Base-by-base conservation (phyloP, 2,888 invertebrate species). In the Synanthedon formicaeformis region DNA sequence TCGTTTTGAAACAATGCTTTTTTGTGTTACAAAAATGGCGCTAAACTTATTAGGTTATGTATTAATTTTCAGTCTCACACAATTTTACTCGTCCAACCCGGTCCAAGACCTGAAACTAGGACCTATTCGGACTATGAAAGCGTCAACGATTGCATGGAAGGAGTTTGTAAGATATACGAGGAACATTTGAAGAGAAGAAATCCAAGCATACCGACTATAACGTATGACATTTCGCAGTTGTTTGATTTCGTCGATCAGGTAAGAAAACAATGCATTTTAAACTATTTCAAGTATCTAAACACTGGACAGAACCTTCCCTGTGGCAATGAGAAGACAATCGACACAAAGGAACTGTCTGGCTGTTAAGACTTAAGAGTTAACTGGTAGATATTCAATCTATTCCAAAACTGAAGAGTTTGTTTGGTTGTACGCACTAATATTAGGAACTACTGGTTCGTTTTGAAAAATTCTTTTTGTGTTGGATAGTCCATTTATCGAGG, bases 91-190 rank as follows among this genome's bases (percentile, higher is more conserved):
- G 95, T 99, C 5, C 99, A 99, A 78, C 97, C 98, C 1, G 96
- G 96, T 2, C 90, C 90, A 0, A 94, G 96, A 71, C 97, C 98
- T 16, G 98, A 98, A 81, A 97, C 97, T 0, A 91, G 99, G 59
- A 99, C 99, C 0, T 99, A 98, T 81, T 97, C 97, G 0, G 99
- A 99, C 79, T 99, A 98, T 71, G 99, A 99, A 75, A 96, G 97
- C 56, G 94, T 98, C 8, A 98, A 98, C 69, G 98, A 98, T 70
- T 98, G 98, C 73, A 94, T 99, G 94, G 98, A 99, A 88, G 98
- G 97, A 41, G 97, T 99, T 11, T 99, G 99, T 78, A 98, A 98
- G 87, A 99, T 99, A 60, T 99, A 97, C 73, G 99, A 99, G 73
- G 99, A 99, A 71, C 99, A 99, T 80, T 83, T 99, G 62, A 99